A percentile compares a stretch with the other conserved stretches of the same genome.
These are phyloP conservation scores for Misgurnus anguillicaudatus DNA, from an alignment of 2,113 vertebrate species.

Conservation along the genomic window DNA sequence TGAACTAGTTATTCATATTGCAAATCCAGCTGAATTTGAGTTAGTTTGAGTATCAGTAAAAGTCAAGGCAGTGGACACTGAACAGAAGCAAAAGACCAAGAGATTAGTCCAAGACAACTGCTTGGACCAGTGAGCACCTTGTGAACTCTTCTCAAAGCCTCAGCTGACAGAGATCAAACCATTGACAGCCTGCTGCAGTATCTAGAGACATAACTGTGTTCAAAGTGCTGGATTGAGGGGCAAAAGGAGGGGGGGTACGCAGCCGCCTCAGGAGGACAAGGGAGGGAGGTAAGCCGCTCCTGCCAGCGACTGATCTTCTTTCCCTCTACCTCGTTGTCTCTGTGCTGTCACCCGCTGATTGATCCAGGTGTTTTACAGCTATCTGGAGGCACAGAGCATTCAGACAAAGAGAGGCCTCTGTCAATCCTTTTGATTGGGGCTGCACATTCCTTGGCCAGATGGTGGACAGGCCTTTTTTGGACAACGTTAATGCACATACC, in stretches of 20 bases:
- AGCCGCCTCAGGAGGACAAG: conserved; percentile 46
- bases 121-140: conserved; percentile 56
- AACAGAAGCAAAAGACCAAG: conserved; percentile 43
- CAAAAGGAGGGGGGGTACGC: conserved; percentile 44
- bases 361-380: conserved; percentile 89
- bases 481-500: conserved; percentile 70
- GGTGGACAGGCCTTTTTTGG: conserved; percentile 78
- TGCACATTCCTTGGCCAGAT: conserved; percentile 85
- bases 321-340: conserved; percentile 62
- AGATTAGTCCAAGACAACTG: conserved; percentile 41
- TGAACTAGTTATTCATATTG: too few relatives aligned
- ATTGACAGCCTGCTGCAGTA: conserved; percentile 83
- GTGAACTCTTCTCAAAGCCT: conserved; percentile 80
- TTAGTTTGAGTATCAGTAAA: conserved; percentile 19
- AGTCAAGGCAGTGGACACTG: conserved; percentile 61
- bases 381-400: conserved; percentile 82
- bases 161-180: conserved; percentile 86
- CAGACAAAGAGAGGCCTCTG: conserved; percentile 80
- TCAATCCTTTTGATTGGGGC: conserved; percentile 85
- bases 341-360: conserved; percentile 88
- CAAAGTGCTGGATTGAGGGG: conserved; percentile 79
- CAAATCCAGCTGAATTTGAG: background rate
- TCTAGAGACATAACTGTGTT: conserved; percentile 86
- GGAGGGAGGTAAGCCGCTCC: conserved; percentile 50
- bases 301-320: conserved; percentile 82